phyloP scores from a whole-genome alignment of 2,797 vertebrate genomes.

The Hypotaenidia okinawae region DNA sequence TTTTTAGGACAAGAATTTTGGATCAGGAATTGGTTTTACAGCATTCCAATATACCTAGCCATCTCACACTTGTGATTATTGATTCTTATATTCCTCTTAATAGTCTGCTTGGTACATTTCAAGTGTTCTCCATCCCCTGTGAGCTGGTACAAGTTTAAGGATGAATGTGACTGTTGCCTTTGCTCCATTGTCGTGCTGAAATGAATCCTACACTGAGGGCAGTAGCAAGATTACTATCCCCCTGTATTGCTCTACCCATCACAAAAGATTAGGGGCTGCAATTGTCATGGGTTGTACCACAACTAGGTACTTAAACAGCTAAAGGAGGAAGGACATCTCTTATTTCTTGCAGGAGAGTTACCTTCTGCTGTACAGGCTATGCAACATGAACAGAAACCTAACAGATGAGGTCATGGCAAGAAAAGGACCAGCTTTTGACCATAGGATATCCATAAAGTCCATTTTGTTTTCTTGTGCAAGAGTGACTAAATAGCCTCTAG shows the following conservation, averaged over 20 bases:
- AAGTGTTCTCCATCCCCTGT: neutral
- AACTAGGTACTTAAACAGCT: neutral
- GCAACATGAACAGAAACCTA: neutral
- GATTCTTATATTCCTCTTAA: neutral
- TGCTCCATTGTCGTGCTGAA: neutral
- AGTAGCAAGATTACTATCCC: neutral
- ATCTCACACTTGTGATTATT: neutral
- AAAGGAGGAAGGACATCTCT: neutral
- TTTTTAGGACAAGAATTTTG: neutral
- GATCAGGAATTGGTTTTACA: neutral
- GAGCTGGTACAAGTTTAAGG: neutral
- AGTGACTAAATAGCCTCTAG: neutral
- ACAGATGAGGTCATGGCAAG: neutral
- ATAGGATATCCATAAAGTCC: neutral
- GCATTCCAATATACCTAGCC: neutral
- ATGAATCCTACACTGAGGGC: rapidly evolving
- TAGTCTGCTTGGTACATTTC: neutral
- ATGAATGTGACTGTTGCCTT: neutral
- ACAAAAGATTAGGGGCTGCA: neutral
- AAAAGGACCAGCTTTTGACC: neutral
- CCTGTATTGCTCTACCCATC: neutral
- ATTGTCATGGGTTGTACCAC: rapidly evolving
- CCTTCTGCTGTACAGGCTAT: rapidly evolving
- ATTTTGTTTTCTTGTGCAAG: neutral
- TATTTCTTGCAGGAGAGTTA: neutral